These are phyloP conservation scores for Petrosia ficiformis DNA, from an alignment of 37 sponge, comb jelly and placozoan genomes.

Conservation along the genomic window DNA sequence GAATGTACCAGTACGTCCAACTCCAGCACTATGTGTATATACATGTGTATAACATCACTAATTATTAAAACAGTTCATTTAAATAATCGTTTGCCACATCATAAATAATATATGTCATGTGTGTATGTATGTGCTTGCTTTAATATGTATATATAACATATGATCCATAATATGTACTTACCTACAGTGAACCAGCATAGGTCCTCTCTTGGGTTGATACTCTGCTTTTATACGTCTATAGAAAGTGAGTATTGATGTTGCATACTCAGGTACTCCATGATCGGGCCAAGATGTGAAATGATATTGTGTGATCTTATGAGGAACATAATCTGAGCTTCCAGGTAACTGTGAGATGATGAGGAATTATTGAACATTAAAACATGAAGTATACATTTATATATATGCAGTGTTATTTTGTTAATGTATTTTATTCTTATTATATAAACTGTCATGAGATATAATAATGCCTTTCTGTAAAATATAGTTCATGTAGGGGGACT, in stretches of 20 bases:
- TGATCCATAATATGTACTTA: background rate
- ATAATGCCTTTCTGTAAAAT: too few species aligned
- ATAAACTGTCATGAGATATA: too few species aligned
- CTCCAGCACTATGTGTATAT: conserved; percentile 81
- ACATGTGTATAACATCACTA: too few species aligned
- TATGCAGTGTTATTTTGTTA: too few species aligned
- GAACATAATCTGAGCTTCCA: background rate
- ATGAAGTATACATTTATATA: too few species aligned
- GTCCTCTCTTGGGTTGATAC: background rate
- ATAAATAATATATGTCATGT: too few species aligned
- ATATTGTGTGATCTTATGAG: conserved; percentile 1
- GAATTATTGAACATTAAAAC: background rate
- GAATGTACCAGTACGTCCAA: conserved; percentile 74
- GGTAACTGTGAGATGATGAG: too few species aligned
- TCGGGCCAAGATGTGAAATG: conserved; percentile 19
- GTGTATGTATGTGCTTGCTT: too few species aligned
- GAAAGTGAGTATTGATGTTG: background rate
- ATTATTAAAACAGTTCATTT: too few species aligned
- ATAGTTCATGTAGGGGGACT: too few species aligned
- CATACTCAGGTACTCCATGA: conserved; percentile 24
- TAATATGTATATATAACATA: background rate
- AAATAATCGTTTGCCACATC: too few species aligned
- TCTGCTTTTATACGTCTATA: background rate
- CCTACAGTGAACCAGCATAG: conserved; percentile 17
- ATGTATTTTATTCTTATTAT: too few species aligned